These are phyloP conservation scores for Acronicta aceris DNA, from an alignment of 2,888 invertebrate species.

Conservation along the genomic window DNA sequence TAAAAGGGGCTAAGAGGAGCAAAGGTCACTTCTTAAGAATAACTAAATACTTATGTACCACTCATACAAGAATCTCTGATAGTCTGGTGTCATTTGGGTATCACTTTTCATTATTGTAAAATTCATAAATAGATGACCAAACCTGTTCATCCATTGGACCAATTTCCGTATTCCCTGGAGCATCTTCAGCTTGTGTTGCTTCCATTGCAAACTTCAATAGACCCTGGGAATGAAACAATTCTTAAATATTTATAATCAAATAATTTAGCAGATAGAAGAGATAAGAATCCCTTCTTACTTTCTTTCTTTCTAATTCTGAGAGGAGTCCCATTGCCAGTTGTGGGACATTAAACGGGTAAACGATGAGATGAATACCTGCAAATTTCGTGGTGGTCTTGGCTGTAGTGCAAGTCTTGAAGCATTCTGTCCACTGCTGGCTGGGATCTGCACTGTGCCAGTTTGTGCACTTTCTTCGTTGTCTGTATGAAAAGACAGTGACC, in stretches of 20 bases:
- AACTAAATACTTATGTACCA: background rate
- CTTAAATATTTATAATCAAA: background rate
- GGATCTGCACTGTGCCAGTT: constrained; percentile 20
- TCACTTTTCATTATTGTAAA: too few relatives aligned
- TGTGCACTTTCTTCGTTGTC: constrained; percentile 55
- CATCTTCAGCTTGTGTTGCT: constrained; percentile 90
- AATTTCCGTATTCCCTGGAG: constrained; percentile 81
- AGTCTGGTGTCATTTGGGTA: too few relatives aligned
- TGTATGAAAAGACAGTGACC: constrained; percentile 39
- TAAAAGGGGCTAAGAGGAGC: too few relatives aligned
- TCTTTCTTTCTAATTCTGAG: too few relatives aligned
- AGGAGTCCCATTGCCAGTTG: too few relatives aligned
- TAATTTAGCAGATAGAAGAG: too few relatives aligned
- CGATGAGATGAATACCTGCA: constrained; percentile 70
- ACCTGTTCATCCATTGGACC: constrained; percentile 92
- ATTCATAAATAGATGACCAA: constrained; percentile 10
- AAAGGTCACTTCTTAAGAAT: too few relatives aligned
- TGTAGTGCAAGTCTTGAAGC: constrained; percentile 58
- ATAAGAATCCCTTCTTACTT: too few relatives aligned
- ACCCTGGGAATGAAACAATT: constrained; percentile 77
- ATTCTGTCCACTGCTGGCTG: background rate
- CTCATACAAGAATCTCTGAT: too few relatives aligned
- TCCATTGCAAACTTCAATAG: constrained; percentile 92
- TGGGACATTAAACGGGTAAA: too few relatives aligned
- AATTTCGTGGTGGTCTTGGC: constrained; percentile 77